These are phyloP conservation scores for Galeopsomyia nigrocyanea DNA, from an alignment of 2,888 invertebrate genomes.

Conservation along the genomic window DNA sequence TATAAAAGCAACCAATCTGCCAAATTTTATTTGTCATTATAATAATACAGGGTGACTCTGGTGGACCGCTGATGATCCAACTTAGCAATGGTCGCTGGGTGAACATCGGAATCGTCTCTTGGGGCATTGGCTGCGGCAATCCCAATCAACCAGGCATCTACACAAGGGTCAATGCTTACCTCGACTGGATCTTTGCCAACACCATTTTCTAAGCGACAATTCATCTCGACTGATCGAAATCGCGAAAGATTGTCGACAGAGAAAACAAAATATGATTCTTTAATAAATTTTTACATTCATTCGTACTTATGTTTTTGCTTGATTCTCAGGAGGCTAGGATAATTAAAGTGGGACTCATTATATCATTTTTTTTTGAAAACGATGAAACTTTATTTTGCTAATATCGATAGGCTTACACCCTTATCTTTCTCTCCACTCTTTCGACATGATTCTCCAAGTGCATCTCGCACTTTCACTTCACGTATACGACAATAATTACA, in stretches of 20 bases:
- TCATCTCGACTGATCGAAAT: no score
- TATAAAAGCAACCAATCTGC: no score
- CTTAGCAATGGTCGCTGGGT: constrained; percentile 83
- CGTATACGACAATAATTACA: constrained; percentile 41
- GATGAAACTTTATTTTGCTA: constrained; percentile 61
- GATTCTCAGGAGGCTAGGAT: background rate
- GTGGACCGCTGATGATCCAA: constrained; percentile 85
- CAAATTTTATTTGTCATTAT: background rate
- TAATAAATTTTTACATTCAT: no score
- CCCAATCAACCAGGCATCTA: constrained; percentile 84
- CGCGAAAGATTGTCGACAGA: no score
- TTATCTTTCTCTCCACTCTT: constrained; percentile 18
- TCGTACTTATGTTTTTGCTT: no score
- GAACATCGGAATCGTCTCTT: constrained; percentile 85
- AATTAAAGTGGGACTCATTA: background rate
- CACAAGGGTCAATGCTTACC: constrained; percentile 79
- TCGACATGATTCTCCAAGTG: constrained; percentile 53
- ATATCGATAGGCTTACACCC: constrained; percentile 58
- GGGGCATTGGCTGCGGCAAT: constrained; percentile 87
- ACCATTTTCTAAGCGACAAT: constrained; percentile 67
- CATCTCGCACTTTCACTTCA: constrained; percentile 38
- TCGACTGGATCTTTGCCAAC: constrained; percentile 79
- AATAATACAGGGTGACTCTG: constrained; percentile 81
- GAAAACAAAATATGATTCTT: no score
- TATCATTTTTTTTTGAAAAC: constrained; percentile 51